A percentile compares a stretch with the other conserved stretches of the same genome.
These are phyloP conservation scores for Penaeus monodon DNA, from an alignment of 2,888 invertebrate species.

Conservation along the genomic window DNA sequence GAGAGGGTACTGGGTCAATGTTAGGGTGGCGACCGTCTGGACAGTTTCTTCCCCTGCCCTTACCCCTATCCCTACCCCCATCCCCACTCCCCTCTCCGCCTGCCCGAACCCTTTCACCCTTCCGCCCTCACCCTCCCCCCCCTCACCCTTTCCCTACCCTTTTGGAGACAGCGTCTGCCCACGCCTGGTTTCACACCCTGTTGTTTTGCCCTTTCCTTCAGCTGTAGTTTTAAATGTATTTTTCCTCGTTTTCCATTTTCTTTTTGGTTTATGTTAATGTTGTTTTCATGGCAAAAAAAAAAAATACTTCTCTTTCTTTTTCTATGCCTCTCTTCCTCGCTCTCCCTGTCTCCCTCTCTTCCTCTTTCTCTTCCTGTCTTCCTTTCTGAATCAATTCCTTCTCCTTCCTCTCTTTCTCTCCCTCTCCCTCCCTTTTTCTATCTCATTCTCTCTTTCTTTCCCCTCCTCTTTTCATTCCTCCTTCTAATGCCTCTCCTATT, in stretches of 20 bases:
- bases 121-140: conserved; percentile 2
- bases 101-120: conserved; percentile 17
- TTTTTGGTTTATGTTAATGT: neutral
- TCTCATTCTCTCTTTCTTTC: no score
- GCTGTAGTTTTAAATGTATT: neutral
- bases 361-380: no score
- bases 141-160: neutral
- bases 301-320: no score
- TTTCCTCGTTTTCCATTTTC: neutral
- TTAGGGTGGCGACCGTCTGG: conserved; percentile 18
- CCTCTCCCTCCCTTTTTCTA: no score
- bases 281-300: neutral
- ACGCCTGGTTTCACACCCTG: no score
- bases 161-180: no score
- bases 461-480: no score
- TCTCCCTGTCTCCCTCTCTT: no score
- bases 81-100: neutral
- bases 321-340: no score
- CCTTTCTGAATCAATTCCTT: no score
- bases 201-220: neutral
- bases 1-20: conserved; percentile 29
- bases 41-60: neutral
- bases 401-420: no score
- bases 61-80: neutral
- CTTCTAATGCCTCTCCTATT: no score